These are phyloP conservation scores for Cassiopea xamachana DNA, from an alignment of 30 jellyfish, hydroid and myxozoan genomes.

Conservation along the genomic window DNA sequence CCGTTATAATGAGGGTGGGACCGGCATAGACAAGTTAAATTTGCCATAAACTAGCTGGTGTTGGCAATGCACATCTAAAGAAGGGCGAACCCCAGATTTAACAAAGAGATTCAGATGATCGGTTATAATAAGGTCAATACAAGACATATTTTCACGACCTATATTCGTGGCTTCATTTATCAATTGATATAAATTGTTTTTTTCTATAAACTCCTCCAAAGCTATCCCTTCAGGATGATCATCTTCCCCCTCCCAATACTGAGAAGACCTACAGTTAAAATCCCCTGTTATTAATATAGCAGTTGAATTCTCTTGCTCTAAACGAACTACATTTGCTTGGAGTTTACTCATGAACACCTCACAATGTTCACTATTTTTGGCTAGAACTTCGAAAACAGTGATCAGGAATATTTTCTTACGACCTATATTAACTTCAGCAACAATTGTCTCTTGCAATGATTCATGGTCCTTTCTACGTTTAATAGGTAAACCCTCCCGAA, in stretches of 20 bases:
- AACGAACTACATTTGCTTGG: neutral
- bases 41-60: neutral
- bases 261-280: constrained; percentile 45
- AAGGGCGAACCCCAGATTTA: neutral
- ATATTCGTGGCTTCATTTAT: no score
- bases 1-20: neutral
- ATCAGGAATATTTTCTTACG: constrained; percentile 20
- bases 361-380: constrained; percentile 21
- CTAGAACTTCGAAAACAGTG: constrained; percentile 10
- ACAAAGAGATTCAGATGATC: neutral
- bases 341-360: constrained; percentile 9
- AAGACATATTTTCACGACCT: no score
- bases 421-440: constrained; percentile 7
- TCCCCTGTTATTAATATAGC: constrained; percentile 25
- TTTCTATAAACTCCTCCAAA: no score
- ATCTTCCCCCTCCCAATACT: constrained; percentile 20
- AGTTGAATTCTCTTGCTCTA: neutral
- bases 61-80: neutral
- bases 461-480: constrained; percentile 34
- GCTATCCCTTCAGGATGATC: no score
- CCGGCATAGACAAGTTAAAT: neutral
- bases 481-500: constrained; percentile 52
- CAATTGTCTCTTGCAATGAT: constrained; percentile 26
- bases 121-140: no score
- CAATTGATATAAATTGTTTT: no score